Evolutionary conservation across 2,888 invertebrate species (phyloP), one percentile per base, ranked within the genome.

Genomic region (Drosophila niveifrons): DNA sequence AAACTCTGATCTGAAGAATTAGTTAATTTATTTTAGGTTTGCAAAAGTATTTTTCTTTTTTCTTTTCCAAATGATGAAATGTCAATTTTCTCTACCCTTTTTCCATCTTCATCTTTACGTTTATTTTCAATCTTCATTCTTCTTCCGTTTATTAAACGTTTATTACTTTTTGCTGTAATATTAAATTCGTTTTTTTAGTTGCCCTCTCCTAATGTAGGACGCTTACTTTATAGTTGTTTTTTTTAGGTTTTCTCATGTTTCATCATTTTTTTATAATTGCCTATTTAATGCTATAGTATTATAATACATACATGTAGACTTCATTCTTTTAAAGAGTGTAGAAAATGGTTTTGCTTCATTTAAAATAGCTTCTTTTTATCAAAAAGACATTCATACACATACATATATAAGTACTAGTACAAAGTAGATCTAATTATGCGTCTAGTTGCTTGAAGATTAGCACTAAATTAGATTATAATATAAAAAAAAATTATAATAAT

Each of bases 261-360:
- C 53, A 61, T 57, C 44, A 10, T 61, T 23, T 62, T 55, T 82
- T 70, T 77, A 72, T 71, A 73, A 71, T 89, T 77, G 72, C 83
- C 86, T 89, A 89, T 71, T 89, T 85, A 88, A 88, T 70, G 86
- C 88, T 88, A 82, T 72, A 75, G 88, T 84, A 82, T 87, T 75
- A 85, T 88, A 74, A 77, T 88, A 83, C 88, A 85, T 85, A 86
- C 83, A 85, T 75, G 88, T 88, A 89, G 89, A 88, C 66, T 87
- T 84, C 88, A 84, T 79, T 84, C 89, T 89, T 88, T 89, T 88
- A 89, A 85, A 85, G 85, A 85, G 88, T 89, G 89, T 85, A 85
- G 85, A 85, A 85, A 85, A 89, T 89, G 85, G 66, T 81, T 86
- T 82, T 66, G 63, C 50, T 78, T 88, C 82, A 15, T 84, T 82